Evolutionary conservation across 2,888 invertebrate genomes (phyloP).

Genomic region (Caenorhabditis auriculariae): DNA sequence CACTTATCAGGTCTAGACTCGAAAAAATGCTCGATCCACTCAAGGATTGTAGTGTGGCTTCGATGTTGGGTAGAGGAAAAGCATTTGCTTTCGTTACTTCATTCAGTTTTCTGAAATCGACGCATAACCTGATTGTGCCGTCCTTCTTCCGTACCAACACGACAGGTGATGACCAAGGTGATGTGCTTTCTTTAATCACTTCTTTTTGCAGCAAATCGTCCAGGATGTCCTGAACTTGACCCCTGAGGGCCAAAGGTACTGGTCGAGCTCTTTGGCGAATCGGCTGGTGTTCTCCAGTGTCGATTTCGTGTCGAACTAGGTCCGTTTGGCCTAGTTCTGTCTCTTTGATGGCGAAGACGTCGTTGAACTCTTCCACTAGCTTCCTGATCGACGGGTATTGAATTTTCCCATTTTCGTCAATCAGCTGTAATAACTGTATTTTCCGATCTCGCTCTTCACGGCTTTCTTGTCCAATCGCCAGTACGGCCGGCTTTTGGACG

Average conservation of each 20-base stretch:
- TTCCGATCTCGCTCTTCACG: too few relatives aligned
- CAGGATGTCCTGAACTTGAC: constrained; percentile 8
- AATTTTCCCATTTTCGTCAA: too few relatives aligned
- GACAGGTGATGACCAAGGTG: constrained; percentile 14
- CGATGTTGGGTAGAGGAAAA: constrained; percentile 39
- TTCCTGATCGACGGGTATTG: too few relatives aligned
- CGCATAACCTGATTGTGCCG: constrained; percentile 32
- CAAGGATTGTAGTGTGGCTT: constrained; percentile 23
- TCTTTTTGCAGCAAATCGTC: constrained; percentile 6
- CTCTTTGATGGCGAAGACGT: constrained; percentile 14
- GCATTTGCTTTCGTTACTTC: constrained; percentile 25
- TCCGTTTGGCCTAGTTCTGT: constrained; percentile 8
- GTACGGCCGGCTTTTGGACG: too few relatives aligned
- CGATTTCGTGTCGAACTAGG: not conserved
- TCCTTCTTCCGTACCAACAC: constrained; percentile 38
- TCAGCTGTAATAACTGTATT: too few relatives aligned
- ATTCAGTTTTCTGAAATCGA: constrained; percentile 45
- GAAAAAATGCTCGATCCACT: constrained; percentile 20
- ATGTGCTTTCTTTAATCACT: constrained; percentile 10
- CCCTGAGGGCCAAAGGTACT: constrained; percentile 11
- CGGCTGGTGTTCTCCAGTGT: constrained; percentile 3
- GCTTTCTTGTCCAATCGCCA: too few relatives aligned
- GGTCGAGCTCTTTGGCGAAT: constrained; percentile 17
- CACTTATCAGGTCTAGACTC: constrained; percentile 34
- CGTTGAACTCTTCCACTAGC: not conserved